Evolutionary conservation across 2,888 invertebrate species (phyloP).

Genomic region (Eurytoma adleriae): DNA sequence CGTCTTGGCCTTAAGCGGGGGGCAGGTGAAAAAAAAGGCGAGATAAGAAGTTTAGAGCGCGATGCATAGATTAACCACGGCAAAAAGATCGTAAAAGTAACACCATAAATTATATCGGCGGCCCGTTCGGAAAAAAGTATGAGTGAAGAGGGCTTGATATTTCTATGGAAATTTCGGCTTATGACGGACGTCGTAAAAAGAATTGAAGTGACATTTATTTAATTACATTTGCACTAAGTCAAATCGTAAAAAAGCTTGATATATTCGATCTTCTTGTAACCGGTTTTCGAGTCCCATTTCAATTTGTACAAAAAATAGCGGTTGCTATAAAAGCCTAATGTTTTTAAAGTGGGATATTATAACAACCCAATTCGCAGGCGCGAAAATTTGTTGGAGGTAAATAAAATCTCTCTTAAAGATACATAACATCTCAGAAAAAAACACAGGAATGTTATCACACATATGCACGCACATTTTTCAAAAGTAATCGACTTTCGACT

Average conservation of each 20-base stretch:
- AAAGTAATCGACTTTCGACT: too few species aligned
- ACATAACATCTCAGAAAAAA: too few species aligned
- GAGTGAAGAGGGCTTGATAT: constrained; percentile 61
- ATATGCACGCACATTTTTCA: too few species aligned
- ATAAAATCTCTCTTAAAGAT: not conserved
- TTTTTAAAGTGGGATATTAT: constrained; percentile 53
- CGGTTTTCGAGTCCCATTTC: constrained; percentile 43
- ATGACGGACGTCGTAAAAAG: constrained; percentile 66
- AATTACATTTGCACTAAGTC: constrained; percentile 55
- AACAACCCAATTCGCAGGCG: not conserved
- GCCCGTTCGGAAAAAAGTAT: constrained; percentile 56
- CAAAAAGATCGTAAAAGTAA: constrained; percentile 69
- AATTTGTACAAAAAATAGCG: constrained; percentile 37
- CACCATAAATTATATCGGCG: constrained; percentile 67
- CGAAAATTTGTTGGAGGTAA: not conserved
- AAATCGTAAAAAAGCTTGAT: constrained; percentile 55
- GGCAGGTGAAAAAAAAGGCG: constrained; percentile 13
- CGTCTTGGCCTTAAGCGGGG: too few species aligned
- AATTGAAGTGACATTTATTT: constrained; percentile 62
- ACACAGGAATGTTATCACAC: too few species aligned
- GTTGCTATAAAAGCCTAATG: constrained; percentile 40
- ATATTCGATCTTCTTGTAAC: constrained; percentile 45
- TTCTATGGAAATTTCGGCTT: constrained; percentile 64
- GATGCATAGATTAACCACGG: constrained; percentile 59
- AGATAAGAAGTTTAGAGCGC: constrained; percentile 35